Evolutionary conservation across 2,113 vertebrate species (phyloP), one percentile per base, ranked within the genome.

Genomic region (Pangasianodon gigas): DNA sequence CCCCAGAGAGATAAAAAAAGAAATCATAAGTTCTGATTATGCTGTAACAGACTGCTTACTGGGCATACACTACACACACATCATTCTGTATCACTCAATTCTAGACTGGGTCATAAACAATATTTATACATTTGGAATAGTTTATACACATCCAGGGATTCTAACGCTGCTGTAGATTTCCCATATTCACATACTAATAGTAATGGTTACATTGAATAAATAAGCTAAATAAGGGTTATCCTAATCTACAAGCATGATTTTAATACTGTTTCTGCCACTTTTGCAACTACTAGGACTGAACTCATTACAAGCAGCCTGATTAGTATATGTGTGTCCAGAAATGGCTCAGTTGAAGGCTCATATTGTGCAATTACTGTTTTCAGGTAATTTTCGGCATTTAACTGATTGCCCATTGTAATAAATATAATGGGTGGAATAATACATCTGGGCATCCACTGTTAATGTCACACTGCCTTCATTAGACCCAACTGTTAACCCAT

Each of bases 341-440:
- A 60, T 88, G 32, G 82, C 32, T 89, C 54, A 88, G 24, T 69
- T 83, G 56, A 83, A 79, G 90, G 88, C 90, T 90, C 24, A 89
- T 83, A 91, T 90, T 93, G 81, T 91, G 85, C 93, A 94, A 92
- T 95, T 94, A 95, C 71, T 91, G 90, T 92, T 93, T 93, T 90
- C 89, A 87, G 86, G 67, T 89, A 80, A 90, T 92, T 94, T 80
- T 32, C 85, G 54, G 90, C 14, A 89, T 91, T 92, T 93, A 90
- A 84, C 80, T 94, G 92, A 94, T 94, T 95, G 69, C 88, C 87
- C 11, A 93, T 95, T 95, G 90, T 95, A 46, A 37, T 41, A 48
- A 91, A 94, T 75, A 94, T 93, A 95, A 93, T 93, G 48, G 32
- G 85, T 75, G 74, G 84, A 94, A 94, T 94, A 77, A 87, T 84